Evolutionary conservation across 2,113 vertebrate genomes (phyloP).

Genomic region (Vireo altiloquus): DNA sequence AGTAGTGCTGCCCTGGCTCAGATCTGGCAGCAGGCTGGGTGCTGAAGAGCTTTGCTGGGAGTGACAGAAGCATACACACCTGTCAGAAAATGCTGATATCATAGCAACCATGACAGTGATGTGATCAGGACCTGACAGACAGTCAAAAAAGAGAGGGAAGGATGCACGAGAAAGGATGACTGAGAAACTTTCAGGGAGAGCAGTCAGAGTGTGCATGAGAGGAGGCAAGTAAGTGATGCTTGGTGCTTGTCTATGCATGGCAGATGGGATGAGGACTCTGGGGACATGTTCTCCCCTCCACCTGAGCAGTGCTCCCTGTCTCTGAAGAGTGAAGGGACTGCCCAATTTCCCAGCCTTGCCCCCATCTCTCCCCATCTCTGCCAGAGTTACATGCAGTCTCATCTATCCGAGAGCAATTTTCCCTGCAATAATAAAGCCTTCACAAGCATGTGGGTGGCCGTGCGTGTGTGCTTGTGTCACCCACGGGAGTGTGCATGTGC

Average conservation of each 20-base stretch:
- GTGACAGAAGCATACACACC: slow-evolving; percentile 13
- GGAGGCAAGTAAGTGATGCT: accelerated
- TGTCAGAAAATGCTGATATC: slow-evolving; percentile 26
- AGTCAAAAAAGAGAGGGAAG: not conserved
- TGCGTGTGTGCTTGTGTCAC: accelerated
- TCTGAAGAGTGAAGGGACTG: not conserved
- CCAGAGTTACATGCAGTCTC: not conserved
- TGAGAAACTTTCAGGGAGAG: not conserved
- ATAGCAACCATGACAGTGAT: slow-evolving; percentile 5
- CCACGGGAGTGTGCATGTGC: not conserved
- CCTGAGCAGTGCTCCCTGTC: not conserved
- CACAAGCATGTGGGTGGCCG: accelerated
- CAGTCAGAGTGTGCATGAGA: not conserved
- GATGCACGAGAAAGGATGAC: not conserved
- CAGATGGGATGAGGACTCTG: not conserved
- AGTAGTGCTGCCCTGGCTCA: not conserved
- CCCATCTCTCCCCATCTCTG: not conserved
- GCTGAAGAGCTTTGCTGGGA: slow-evolving; percentile 12
- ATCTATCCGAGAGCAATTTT: not conserved
- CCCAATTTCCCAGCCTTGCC: not conserved
- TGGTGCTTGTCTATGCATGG: not conserved
- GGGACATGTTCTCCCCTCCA: not conserved
- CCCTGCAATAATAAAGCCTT: not conserved
- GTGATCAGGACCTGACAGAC: slow-evolving; percentile 31
- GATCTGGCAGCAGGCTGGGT: not conserved